A percentile compares a stretch with the other conserved stretches of the same genome.
Evolutionary conservation across 1,140 invertebrate species (phyloP).

Genomic region (Drosophila neocordata): DNA sequence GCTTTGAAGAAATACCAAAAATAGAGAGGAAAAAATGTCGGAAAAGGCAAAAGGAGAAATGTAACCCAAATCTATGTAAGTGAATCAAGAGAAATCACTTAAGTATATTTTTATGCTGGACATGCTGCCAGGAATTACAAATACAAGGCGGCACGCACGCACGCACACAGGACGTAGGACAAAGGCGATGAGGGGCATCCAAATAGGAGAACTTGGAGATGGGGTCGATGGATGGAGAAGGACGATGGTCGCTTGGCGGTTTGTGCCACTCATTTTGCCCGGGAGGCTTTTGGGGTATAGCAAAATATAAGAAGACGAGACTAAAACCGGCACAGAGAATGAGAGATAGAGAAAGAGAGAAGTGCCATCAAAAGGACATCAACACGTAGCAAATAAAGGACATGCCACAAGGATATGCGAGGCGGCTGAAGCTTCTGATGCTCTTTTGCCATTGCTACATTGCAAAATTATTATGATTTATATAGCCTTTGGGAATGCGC

Average conservation of each 20-base stretch:
- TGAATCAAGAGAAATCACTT: conserved; percentile 81
- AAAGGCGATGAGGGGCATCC: conserved; percentile 2
- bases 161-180: conserved; percentile 40
- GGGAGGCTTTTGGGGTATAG: conserved; percentile 42
- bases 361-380: conserved; percentile 79
- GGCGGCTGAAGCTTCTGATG: conserved; percentile 50
- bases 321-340: too few relatives aligned
- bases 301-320: conserved; percentile 4
- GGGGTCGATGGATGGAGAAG: conserved; percentile 14
- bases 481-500: conserved; percentile 80
- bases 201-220: background rate
- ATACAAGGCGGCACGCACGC: conserved; percentile 71
- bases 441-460: conserved; percentile 77
- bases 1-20: conserved; percentile 60
- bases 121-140: conserved; percentile 80
- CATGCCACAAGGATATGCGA: conserved; percentile 78
- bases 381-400: conserved; percentile 81
- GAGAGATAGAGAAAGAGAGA: conserved; percentile 31
- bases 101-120: conserved; percentile 81
- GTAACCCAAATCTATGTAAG: conserved; percentile 81
- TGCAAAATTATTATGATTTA: conserved; percentile 81
- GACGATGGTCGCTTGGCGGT: conserved; percentile 56
- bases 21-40: conserved; percentile 38
- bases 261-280: conserved; percentile 70
- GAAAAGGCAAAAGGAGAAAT: conserved; percentile 46